Evolutionary conservation across 2,888 invertebrate species (phyloP).

Genomic region (Hirtodrosophila trivittata): DNA sequence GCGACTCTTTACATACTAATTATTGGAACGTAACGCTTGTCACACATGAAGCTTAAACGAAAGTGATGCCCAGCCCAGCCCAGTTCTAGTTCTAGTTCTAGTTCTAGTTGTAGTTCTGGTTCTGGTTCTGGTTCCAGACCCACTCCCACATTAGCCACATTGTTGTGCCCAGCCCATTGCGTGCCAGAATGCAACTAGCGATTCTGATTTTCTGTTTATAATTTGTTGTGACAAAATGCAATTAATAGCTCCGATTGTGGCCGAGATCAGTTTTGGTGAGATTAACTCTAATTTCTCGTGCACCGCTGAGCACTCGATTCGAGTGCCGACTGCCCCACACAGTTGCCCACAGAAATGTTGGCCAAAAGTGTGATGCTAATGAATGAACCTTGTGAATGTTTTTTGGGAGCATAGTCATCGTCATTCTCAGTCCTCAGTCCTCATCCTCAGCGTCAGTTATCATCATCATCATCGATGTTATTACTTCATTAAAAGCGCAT

Average conservation of each 20-base stretch:
- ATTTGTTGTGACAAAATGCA: conserved; percentile 74
- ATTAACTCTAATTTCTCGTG: conserved; percentile 49
- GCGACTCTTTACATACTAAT: conserved; percentile 60
- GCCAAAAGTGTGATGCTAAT: no score
- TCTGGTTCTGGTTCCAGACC: conserved; percentile 1
- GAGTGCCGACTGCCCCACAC: no score
- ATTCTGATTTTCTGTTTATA: conserved; percentile 33
- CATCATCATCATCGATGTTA: conserved; percentile 56
- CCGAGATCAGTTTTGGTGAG: conserved; percentile 33
- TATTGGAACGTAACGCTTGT: conserved; percentile 76
- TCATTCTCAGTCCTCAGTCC: conserved; percentile 19
- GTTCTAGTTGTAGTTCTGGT: conserved; percentile 2
- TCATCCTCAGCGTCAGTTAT: conserved; percentile 13
- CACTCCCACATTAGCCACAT: conserved; percentile 25
- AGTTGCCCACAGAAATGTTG: no score
- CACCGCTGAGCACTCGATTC: no score
- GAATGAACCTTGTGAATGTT: conserved; percentile 48
- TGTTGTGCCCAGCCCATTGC: conserved; percentile 47
- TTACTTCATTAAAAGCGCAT: conserved; percentile 78
- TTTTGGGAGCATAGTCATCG: conserved; percentile 13
- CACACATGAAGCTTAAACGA: conserved; percentile 56
- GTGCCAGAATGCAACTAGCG: conserved; percentile 66
- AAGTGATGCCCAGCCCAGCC: conserved; percentile 40
- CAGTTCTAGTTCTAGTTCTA: conserved; percentile 20
- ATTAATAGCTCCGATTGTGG: conserved; percentile 62